phyloP scores from a whole-genome alignment of 2,113 vertebrate species.

The Zingel zingel region DNA sequence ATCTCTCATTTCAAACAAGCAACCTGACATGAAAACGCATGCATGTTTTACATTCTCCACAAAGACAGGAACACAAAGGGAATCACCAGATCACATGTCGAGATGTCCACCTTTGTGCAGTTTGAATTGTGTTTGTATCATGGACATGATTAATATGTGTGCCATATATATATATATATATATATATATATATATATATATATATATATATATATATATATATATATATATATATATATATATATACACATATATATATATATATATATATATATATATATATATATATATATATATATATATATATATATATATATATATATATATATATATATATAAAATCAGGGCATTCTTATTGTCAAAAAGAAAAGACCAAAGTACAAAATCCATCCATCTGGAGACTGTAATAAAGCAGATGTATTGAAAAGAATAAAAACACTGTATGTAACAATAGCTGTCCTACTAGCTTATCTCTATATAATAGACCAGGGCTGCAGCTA shows the following conservation, averaged over 20 bases:
- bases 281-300: background rate
- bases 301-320: background rate
- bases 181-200: too few species aligned
- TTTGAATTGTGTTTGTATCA: background rate
- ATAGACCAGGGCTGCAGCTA: background rate
- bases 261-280: background rate
- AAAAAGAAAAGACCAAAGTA: background rate
- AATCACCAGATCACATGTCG: background rate
- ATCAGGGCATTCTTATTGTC: background rate
- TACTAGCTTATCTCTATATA: background rate
- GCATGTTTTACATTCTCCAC: background rate
- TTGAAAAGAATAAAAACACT: too few species aligned
- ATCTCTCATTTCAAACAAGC: slow-evolving; percentile 2
- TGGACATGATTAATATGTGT: background rate
- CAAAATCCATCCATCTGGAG: background rate
- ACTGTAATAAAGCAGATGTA: too few species aligned
- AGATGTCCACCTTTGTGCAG: background rate
- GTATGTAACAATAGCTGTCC: background rate
- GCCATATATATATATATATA: background rate
- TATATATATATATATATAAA: background rate
- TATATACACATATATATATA: background rate
- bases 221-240: background rate
- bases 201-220: too few species aligned
- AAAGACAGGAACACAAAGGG: slow-evolving; percentile 10
- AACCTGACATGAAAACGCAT: background rate